These are phyloP conservation scores for Parazoanthus swiftii DNA, from an alignment of 92 coral and sea anemone species.

Conservation along the genomic window DNA sequence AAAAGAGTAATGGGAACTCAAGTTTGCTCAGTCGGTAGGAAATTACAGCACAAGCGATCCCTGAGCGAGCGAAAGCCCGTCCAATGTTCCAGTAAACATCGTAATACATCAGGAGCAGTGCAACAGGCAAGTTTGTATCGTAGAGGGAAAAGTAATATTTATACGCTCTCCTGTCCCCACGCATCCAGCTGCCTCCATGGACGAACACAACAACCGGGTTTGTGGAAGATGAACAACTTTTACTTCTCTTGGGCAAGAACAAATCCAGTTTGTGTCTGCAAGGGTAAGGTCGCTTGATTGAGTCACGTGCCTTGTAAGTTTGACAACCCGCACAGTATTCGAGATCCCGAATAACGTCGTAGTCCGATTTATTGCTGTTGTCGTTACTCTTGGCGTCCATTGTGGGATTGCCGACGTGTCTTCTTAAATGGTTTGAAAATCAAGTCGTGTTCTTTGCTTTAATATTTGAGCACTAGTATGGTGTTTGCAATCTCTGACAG, in stretches of 20 bases:
- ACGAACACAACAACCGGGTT: slow-evolving; percentile 60
- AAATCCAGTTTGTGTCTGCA: slow-evolving; percentile 60
- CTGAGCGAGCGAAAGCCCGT: slow-evolving; percentile 54
- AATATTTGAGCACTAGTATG: too few relatives aligned
- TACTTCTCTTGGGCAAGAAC: slow-evolving; percentile 46
- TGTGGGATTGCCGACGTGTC: not conserved
- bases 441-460: not conserved
- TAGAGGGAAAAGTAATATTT: slow-evolving; percentile 54
- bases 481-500: too few relatives aligned
- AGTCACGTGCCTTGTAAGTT: not conserved
- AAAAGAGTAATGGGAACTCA: slow-evolving; percentile 57
- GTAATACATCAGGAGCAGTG: slow-evolving; percentile 46
- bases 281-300: not conserved
- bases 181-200: slow-evolving; percentile 75
- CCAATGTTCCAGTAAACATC: slow-evolving; percentile 71
- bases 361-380: not conserved
- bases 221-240: not conserved
- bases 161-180: slow-evolving; percentile 57
- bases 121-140: slow-evolving; percentile 61
- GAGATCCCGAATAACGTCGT: not conserved
- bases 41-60: slow-evolving; percentile 71
- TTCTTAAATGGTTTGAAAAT: not conserved
- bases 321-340: slow-evolving; percentile 6
- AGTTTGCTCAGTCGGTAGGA: slow-evolving; percentile 70
- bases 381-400: not conserved